Evolutionary conservation across 2,113 vertebrate genomes (phyloP).

Genomic region (Sclerurus mexicanus): DNA sequence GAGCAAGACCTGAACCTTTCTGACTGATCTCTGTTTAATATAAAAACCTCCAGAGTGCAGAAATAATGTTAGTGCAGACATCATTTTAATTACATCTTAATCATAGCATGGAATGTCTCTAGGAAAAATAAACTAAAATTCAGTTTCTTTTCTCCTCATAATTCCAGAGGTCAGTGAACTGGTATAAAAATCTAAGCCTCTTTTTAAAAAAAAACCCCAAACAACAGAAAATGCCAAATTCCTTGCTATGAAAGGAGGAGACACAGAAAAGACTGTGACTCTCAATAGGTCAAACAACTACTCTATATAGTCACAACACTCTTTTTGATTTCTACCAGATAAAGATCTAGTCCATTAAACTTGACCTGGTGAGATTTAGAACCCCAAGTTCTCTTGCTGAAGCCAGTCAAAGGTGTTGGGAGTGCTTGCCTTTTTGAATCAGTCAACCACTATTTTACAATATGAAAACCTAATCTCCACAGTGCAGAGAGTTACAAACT

Average conservation of each 20-base stretch:
- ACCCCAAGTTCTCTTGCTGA: not conserved
- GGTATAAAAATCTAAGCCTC: not conserved
- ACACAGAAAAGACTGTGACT: not conserved
- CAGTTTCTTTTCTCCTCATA: not conserved
- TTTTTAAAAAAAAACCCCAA: not conserved
- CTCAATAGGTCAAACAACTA: not conserved
- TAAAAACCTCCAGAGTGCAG: not conserved
- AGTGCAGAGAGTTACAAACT: not conserved
- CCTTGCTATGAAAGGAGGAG: not conserved
- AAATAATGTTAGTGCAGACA: not conserved
- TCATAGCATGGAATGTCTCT: not conserved
- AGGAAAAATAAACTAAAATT: not conserved
- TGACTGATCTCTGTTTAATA: not conserved
- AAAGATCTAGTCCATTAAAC: not conserved
- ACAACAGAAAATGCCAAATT: not conserved
- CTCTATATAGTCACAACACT: not conserved
- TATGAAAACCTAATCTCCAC: not conserved
- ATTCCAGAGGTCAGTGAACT: not conserved
- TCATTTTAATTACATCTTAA: not conserved
- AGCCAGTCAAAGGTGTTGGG: not conserved
- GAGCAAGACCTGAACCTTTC: not conserved
- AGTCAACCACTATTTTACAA: not conserved
- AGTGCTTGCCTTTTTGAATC: not conserved
- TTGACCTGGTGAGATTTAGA: not conserved
- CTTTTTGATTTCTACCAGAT: not conserved